Base-by-base conservation (phyloP, 2,113 vertebrate species). In the Rissa tridactyla region DNA sequence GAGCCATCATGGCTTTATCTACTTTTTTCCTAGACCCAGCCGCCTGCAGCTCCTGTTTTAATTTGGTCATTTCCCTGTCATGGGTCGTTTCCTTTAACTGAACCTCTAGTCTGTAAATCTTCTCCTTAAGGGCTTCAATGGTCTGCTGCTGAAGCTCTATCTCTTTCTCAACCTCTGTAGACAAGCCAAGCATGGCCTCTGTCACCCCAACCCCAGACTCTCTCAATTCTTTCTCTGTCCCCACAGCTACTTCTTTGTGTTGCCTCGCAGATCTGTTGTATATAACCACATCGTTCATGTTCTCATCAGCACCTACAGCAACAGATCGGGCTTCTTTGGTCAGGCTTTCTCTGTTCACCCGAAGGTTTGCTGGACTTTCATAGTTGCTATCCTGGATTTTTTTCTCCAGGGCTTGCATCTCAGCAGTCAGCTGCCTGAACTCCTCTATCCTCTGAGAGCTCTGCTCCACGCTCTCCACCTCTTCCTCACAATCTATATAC, bases 131-230 rank as follows among this genome's bases (percentile, higher is more conserved):
- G 18, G 98, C 97, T 46, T 99, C 99, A 0, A 99, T 99, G 84
- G 99, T 99, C 96, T 99, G 99, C 91, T 99, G 99, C 90, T 99
- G 99, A 73, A 99, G 98, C 90, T 99, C 99, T 25, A 99, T 98
- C 98, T 99, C 99, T 10, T 97, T 98, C 95, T 99, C 99, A 0
- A 95, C 98, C 65, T 99, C 99, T 1, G 98, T 99, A 13, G 98
- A 98, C 92, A 99, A 90, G n/a, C 99, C 99, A 49, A 99, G 98
- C 99, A 99, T 99, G 61, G 98, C 98, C 91, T 99, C 99, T 0
- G 98, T 99, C 83, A 99, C 99, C 1, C 98, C 98, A 29, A 99
- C 98, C 5, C 98, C 97, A 22, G 90, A 76, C 76, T 98, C 98
- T 86, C 91, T 98, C 2, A 18, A 90, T 70, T 99, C 98, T 25